Conservation (phyloP, 2,113 vertebrate genomes). For the Leiothrix lutea region DNA sequence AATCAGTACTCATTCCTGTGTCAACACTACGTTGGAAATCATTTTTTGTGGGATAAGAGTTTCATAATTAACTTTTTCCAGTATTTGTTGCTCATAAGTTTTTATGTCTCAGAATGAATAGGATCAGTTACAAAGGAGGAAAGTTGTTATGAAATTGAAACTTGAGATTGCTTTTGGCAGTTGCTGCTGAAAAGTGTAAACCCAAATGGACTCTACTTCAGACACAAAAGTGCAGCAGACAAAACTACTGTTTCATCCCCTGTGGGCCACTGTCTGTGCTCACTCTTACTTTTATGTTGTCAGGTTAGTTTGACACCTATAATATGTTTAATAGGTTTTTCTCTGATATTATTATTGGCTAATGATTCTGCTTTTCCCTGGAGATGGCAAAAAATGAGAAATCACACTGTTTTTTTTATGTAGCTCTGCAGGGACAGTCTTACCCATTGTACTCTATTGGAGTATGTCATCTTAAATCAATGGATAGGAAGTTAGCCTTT, state of each 20-base stretch:
- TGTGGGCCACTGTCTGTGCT: neutral
- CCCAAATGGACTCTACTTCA: slow-evolving; percentile 35
- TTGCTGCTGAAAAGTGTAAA: slow-evolving; percentile 41
- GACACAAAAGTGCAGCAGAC: slow-evolving; percentile 15
- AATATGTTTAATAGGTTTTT: slow-evolving; percentile 46
- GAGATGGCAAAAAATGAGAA: slow-evolving; percentile 49
- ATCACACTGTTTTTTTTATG: slow-evolving; percentile 29
- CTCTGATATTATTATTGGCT: slow-evolving; percentile 45
- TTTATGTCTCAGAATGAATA: slow-evolving; percentile 34
- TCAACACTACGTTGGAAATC: neutral
- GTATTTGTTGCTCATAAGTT: neutral
- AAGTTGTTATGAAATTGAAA: slow-evolving; percentile 41
- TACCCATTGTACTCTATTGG: neutral
- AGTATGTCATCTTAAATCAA: slow-evolving; percentile 41
- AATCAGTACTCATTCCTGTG: neutral
- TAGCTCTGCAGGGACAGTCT: neutral
- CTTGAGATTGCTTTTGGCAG: slow-evolving; percentile 3
- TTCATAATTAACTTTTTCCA: slow-evolving; percentile 4
- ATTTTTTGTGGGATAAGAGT: slow-evolving; percentile 12
- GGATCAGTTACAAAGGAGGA: slow-evolving; percentile 56
- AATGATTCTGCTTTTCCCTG: slow-evolving; percentile 44
- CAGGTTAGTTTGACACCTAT: slow-evolving; percentile 47
- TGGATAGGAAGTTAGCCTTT: slow-evolving; percentile 27
- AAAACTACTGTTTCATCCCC: slow-evolving; percentile 58
- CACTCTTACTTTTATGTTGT: slow-evolving; percentile 27